These are phyloP conservation scores for Grus americana DNA, from an alignment of 2,113 vertebrate species.

Conservation along the genomic window DNA sequence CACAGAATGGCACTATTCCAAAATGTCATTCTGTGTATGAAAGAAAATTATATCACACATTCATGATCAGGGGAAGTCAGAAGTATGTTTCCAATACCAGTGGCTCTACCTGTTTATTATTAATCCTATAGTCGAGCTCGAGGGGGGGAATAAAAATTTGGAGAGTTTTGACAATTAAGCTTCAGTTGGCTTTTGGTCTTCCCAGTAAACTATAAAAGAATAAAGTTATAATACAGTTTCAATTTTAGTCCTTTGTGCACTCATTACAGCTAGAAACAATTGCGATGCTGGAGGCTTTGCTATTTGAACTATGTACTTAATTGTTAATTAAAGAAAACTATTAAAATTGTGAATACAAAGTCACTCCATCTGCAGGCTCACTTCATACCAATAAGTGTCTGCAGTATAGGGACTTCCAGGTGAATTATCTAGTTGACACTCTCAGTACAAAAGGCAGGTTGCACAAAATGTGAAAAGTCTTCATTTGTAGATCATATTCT, in stretches of 20 bases:
- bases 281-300: background rate
- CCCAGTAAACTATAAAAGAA: background rate
- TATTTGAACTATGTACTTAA: background rate
- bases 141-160: background rate
- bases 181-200: background rate
- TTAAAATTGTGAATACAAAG: background rate
- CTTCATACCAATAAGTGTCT: background rate
- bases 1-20: background rate
- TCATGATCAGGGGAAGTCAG: background rate
- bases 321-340: background rate
- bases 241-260: background rate
- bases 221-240: background rate
- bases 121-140: background rate
- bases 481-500: background rate
- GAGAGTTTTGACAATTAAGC: background rate
- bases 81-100: conserved; percentile 7
- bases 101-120: background rate
- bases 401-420: background rate
- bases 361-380: background rate
- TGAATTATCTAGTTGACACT: background rate
- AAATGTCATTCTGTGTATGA: conserved; percentile 17
- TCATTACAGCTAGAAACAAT: background rate
- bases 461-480: background rate
- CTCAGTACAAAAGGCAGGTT: background rate
- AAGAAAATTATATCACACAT: background rate